phyloP scores from a whole-genome alignment of 2,888 invertebrate species.

The Aleiodes testaceus region DNA sequence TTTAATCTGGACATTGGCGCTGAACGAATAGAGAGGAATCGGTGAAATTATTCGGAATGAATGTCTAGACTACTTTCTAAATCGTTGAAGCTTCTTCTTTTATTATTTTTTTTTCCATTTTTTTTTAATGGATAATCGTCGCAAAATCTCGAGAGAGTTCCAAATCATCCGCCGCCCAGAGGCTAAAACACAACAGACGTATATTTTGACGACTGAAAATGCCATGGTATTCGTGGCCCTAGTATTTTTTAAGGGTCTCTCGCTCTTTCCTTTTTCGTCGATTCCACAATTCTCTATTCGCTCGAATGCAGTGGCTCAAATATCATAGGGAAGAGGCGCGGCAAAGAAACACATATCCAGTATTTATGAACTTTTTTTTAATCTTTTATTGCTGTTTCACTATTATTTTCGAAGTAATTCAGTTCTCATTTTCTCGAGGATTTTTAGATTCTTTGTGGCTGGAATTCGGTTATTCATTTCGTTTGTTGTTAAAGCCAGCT shows the following conservation, averaged over 20 bases:
- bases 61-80: constrained; percentile 35
- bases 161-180: constrained; percentile 49
- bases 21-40: constrained; percentile 23
- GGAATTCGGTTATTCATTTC: constrained; percentile 35
- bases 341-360: not conserved
- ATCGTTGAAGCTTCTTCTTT: not conserved
- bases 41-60: constrained; percentile 35
- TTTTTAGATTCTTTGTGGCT: constrained; percentile 42
- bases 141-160: constrained; percentile 45
- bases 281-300: constrained; percentile 37
- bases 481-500: constrained; percentile 13
- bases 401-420: constrained; percentile 43
- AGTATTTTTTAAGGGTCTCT: constrained; percentile 45
- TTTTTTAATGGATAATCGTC: constrained; percentile 64
- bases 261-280: not conserved
- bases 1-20: constrained; percentile 32
- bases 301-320: constrained; percentile 29
- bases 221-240: constrained; percentile 56
- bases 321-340: constrained; percentile 9
- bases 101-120: not conserved
- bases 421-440: constrained; percentile 28
- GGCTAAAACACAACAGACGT: constrained; percentile 63
- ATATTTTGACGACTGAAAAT: constrained; percentile 71
- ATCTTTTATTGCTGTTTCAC: constrained; percentile 24
- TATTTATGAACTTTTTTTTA: not conserved